These are phyloP conservation scores for Acromyrmex heyeri DNA, from an alignment of 1,140 invertebrate genomes.

Conservation along the genomic window DNA sequence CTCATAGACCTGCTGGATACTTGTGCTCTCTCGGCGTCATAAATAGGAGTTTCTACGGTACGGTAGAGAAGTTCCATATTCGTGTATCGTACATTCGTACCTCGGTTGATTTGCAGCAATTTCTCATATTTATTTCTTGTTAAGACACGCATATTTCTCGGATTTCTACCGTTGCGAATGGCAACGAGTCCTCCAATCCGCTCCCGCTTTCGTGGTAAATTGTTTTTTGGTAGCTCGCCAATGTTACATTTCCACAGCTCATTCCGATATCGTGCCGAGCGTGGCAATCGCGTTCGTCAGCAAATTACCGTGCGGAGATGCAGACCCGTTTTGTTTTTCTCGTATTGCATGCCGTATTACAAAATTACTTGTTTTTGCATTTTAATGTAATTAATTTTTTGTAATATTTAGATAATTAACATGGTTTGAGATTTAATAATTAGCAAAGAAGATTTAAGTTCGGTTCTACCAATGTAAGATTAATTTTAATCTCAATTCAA, in stretches of 20 bases:
- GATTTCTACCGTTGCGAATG: not conserved
- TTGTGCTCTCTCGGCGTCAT: conserved; percentile 15
- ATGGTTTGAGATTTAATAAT: not conserved
- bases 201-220: conserved; percentile 48
- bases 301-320: not conserved
- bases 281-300: conserved; percentile 41
- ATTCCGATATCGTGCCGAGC: conserved; percentile 35
- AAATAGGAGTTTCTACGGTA: conserved; percentile 34
- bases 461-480: too few species aligned
- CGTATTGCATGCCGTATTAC: not conserved
- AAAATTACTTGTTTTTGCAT: not conserved
- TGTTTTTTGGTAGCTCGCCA: conserved; percentile 65
- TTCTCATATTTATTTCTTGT: conserved; percentile 9
- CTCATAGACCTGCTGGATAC: conserved; percentile 40
- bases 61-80: not conserved
- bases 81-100: not conserved
- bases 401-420: not conserved
- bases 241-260: conserved; percentile 26
- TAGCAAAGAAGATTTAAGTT: not conserved
- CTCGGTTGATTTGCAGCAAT: not conserved
- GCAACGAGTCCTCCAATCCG: not conserved
- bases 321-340: not conserved
- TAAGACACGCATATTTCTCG: not conserved
- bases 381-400: not conserved
- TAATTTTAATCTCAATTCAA: too few species aligned